Evolutionary conservation across 2,113 vertebrate genomes (phyloP), one percentile per base, ranked within the genome.

Genomic region (Pleuronectes platessa): DNA sequence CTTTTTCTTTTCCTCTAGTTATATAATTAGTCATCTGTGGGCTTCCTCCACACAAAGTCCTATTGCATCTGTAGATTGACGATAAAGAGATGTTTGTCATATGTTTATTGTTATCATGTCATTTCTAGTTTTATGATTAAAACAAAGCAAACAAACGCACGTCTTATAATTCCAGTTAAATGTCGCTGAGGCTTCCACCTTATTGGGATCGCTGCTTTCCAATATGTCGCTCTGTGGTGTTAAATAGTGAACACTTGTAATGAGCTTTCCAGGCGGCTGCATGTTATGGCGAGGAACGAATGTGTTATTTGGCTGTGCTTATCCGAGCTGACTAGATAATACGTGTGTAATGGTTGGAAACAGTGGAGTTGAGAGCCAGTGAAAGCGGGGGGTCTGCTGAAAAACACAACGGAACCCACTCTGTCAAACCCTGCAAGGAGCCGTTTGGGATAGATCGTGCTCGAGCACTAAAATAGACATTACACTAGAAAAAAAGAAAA

Each of bases 291-390:
- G 79, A 71, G 76, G 76, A 81, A 73, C 79, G 76, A 82, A 84
- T 69, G 81, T 88, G 87, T 87, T 82, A 79, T 88, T 90, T 90
- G 88, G 82, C 82, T 81, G 80, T 84, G 89, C 77, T 86, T 82
- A 87, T 86, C 78, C 83, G 74, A 81, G 81, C 80, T 82, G 76
- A 84, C 74, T 40, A 88, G 75, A 82, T 86, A 90, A 90, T 91
- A 88, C 84, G 71, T 78, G 81, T 71, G 61, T 88, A 91, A 91
- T 90, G 88, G 85, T 20, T 51, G 83, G 85, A 87, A 90, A 83
- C 79, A 70, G 74, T 47, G 68, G 68, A 84, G 81, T 81, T 86
- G 68, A 79, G 80, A 83, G 78, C 71, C 85, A 76, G 59, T 63
- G 71, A 83, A 90, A 71, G 78, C 63, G 5, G 85, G 82, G 84